Conservation (phyloP, 1,140 invertebrate genomes). For the Maconellicoccus hirsutus region DNA sequence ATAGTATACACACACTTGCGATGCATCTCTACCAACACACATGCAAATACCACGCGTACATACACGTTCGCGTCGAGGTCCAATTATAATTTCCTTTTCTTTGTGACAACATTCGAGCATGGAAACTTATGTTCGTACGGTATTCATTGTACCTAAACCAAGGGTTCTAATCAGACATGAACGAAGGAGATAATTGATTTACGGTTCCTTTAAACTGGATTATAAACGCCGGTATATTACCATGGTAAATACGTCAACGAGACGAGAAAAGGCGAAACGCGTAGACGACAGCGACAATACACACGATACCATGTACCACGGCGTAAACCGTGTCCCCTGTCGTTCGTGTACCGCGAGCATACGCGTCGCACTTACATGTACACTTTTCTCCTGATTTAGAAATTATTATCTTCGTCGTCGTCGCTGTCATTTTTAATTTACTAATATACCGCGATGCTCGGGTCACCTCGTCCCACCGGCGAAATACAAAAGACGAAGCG, state of each 20-base stretch:
- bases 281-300: too few relatives aligned
- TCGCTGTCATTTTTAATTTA: slow-evolving; percentile 3
- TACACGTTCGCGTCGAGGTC: neutral
- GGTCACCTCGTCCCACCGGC: too few relatives aligned
- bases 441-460: neutral
- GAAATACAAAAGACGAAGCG: neutral
- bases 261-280: too few relatives aligned
- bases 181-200: slow-evolving; percentile 4
- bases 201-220: slow-evolving; percentile 7
- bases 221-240: neutral
- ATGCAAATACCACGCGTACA: too few relatives aligned
- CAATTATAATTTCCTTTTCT: slow-evolving; percentile 9
- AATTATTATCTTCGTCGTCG: neutral
- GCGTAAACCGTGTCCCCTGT: too few relatives aligned
- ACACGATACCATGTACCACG: too few relatives aligned
- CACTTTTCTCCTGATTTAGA: neutral
- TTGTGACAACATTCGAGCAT: neutral
- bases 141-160: neutral
- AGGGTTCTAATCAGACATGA: neutral
- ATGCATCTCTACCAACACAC: too few relatives aligned
- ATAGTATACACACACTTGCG: too few relatives aligned
- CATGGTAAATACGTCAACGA: too few relatives aligned
- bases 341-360: neutral
- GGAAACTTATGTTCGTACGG: neutral
- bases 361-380: neutral